phyloP scores from a whole-genome alignment of 2,113 vertebrate species.

The Notiomystis cincta region DNA sequence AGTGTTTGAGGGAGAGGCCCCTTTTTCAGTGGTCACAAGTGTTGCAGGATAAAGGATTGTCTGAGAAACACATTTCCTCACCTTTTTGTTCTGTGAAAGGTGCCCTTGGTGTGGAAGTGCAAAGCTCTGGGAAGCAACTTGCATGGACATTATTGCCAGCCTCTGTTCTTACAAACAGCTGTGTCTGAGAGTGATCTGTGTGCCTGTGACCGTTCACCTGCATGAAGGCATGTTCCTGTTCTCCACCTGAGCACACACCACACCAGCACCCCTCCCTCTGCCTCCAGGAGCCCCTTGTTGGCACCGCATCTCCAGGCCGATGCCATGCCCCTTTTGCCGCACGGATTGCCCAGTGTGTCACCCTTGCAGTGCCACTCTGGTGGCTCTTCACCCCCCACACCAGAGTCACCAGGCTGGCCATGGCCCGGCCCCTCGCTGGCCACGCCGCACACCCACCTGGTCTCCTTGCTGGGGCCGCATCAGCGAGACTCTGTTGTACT shows the following conservation, averaged over 20 bases:
- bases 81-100: not conserved
- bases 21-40: not conserved
- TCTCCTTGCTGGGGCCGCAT: constrained; percentile 92
- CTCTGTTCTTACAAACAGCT: not conserved
- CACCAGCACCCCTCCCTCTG: not conserved
- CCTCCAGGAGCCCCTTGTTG: fast-evolving
- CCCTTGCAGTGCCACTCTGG: not conserved
- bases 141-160: not conserved
- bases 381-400: not conserved
- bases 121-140: not conserved
- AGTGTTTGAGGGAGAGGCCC: not conserved
- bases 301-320: fast-evolving
- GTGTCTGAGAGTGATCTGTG: not conserved
- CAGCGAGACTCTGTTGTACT: constrained; percentile 92
- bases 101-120: not conserved
- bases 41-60: not conserved
- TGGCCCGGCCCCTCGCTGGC: not conserved
- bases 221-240: not conserved
- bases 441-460: constrained; percentile 73
- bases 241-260: not conserved
- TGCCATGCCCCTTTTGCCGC: fast-evolving
- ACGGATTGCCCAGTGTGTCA: fast-evolving
- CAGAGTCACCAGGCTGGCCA: not conserved
- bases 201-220: not conserved
- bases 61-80: not conserved